These are phyloP conservation scores for Vulpes lagopus DNA, from an alignment of 2,113 vertebrate species.

Conservation along the genomic window DNA sequence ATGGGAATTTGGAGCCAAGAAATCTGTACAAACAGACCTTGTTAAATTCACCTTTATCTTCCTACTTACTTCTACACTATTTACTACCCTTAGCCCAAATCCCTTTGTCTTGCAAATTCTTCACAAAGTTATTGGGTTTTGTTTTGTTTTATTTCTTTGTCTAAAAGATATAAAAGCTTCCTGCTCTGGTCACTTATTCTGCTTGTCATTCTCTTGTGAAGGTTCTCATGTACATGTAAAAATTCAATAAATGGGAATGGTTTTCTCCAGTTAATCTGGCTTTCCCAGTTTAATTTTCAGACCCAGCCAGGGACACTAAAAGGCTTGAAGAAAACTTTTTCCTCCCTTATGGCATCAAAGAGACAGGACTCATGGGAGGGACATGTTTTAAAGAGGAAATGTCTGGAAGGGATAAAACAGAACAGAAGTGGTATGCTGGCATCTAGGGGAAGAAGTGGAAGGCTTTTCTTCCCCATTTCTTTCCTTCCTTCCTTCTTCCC, in stretches of 20 bases:
- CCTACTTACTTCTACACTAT: background rate
- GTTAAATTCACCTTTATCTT: background rate
- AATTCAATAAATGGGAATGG: background rate
- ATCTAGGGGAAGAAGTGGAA: too few relatives aligned
- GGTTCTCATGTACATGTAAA: background rate
- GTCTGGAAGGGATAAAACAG: background rate
- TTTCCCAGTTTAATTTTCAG: background rate
- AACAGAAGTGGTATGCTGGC: background rate
- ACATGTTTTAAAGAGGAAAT: background rate
- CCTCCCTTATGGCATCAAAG: background rate
- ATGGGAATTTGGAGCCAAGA: conserved; percentile 8
- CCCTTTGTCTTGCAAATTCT: background rate
- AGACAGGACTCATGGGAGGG: background rate
- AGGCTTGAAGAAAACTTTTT: background rate
- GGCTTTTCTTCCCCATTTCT: background rate
- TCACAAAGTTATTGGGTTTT: background rate
- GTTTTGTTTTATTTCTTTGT: background rate
- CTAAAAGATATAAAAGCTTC: background rate
- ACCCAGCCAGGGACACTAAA: background rate
- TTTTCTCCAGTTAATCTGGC: background rate
- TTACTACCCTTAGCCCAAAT: background rate
- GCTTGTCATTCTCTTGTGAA: background rate
- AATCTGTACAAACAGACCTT: background rate
- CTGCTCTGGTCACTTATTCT: background rate
- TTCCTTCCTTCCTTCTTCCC: background rate